Percentiles rank a stretch among this genome's conserved stretches.
Conservation (phyloP, 2,888 invertebrate genomes). For the Oconnorella tubifera region DNA sequence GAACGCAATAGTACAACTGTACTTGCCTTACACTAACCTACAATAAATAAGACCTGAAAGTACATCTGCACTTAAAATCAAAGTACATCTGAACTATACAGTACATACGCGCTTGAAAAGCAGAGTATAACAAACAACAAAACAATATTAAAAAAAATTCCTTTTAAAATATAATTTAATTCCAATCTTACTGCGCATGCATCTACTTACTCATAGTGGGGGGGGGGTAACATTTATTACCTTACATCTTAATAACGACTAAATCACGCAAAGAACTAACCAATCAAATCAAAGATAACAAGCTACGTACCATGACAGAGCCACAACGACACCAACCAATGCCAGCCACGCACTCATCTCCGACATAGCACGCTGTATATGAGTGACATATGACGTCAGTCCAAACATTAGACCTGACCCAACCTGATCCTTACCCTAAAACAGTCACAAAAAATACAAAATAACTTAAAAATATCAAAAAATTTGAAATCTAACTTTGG, state of each 20-base stretch:
- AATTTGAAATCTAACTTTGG: too few species aligned
- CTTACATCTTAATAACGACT: too few species aligned
- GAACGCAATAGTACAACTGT: constrained; percentile 30
- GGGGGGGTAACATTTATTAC: too few species aligned
- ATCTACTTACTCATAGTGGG: too few species aligned
- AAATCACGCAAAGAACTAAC: too few species aligned
- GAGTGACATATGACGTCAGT: constrained; percentile 38
- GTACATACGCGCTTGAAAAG: background rate
- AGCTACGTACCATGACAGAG: constrained; percentile 37
- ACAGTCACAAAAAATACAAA: too few species aligned
- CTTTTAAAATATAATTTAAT: background rate
- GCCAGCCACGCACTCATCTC: constrained; percentile 36
- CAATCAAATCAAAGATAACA: too few species aligned
- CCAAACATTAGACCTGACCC: constrained; percentile 36
- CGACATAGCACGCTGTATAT: constrained; percentile 39
- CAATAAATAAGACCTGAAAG: constrained; percentile 27
- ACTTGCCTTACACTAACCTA: constrained; percentile 19
- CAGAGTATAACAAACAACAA: background rate
- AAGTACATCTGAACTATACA: too few species aligned
- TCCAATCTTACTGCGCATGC: background rate
- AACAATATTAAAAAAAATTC: background rate
- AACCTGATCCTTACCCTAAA: constrained; percentile 40
- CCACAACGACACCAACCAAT: constrained; percentile 33
- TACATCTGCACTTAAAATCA: constrained; percentile 17
- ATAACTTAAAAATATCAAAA: too few species aligned